Base-by-base conservation (phyloP, 2,113 vertebrate species). In the Eubucco bourcierii region DNA sequence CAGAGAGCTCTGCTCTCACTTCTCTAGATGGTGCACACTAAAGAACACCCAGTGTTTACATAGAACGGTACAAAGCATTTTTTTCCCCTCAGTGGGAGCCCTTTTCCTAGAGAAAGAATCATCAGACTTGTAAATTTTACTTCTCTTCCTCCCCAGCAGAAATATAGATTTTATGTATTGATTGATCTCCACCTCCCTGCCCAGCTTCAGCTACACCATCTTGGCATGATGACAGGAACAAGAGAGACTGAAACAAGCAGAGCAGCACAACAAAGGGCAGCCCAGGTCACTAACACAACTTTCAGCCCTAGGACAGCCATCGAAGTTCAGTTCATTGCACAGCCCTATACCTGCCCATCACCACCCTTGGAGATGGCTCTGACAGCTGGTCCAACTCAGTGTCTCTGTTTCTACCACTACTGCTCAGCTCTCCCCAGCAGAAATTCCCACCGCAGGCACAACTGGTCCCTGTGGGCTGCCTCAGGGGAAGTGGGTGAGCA, bases 301-400 rank as follows among this genome's bases (percentile, higher is more conserved):
- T 92, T 88, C 5, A 9, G 67, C 82, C 56, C 59, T 80, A 53
- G 68, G 87, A 90, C 53, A 59, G 7, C 24, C 46, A 61, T 90
- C 90, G 83, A 87, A 90, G 88, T 93, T 91, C 87, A 87, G 88
- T 77, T 75, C 82, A 58, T 75, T 87, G 66, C 68, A 85, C 53
- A 83, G 24, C 58, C 60, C 5, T 5, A 76, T 68, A 91, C 84
- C 91, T 91, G 73, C 74, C 74, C 31, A 86, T 91, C 77, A 72
- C 34, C 25, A 80, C 59, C 31, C n/a, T 86, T n/a, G 29, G 47
- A 90, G 92, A 94, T 41, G 23, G 50, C 85, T 86, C 50, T 55
- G 61, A 86, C 82, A 92, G 93, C 59, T 95, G n/a, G 14, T 93
- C 68, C 61, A 77, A 21, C 34, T 59, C 37, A 7, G 37, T 33